Evolutionary conservation across 2,888 invertebrate genomes (phyloP), one percentile per base, ranked within the genome.

Genomic region (Laothoe populi): DNA sequence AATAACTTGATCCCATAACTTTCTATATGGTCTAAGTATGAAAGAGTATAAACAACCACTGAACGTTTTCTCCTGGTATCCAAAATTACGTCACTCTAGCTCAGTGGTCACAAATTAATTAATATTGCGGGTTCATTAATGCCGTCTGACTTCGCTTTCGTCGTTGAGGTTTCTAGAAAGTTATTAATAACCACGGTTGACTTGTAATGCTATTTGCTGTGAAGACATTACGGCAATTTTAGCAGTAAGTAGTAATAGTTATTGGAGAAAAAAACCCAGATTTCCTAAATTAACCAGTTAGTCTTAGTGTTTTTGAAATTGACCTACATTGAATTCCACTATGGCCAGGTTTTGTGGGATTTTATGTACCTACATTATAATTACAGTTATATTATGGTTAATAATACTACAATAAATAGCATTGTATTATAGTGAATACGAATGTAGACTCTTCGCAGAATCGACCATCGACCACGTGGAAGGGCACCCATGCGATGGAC

Each of bases 141-240:
- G 31, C 19, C 11, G 16, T 26, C 11, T 26, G 8, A 49, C 24
- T 26, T 26, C 23, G 16, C 24, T n/a, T 49, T 49, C 26, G 7
- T 35, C 19, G 10, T n/a, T 4, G 58, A 58, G n/a, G 35, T 35
- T 16, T 53, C 35, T 53, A 53, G 53, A 53, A 35, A 53, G 53
- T 53, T 11, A 53, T 53, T 19, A 31, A 16, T 35, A 31, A 38
- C 10, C 38, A 48, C 24, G 24, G 24, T n/a, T 24, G 24, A 48
- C 48, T 24, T 46, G 46, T 21, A 13, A 21, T 13, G 23, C 11
- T 11, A 46, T 13, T 38, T 8, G 24, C 13, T 13, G 13, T 46
- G 19, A 35, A 35, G 10, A 31, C 31, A 35, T 49, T 49, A 49
- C 13, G 2, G 26, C 48, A 48, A 48, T n/a, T 48, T 48, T n/a